Percentiles rank a stretch among this genome's conserved stretches.
phyloP scores from a whole-genome alignment of 2,797 vertebrate species.

The Moxostoma hubbsi region DNA sequence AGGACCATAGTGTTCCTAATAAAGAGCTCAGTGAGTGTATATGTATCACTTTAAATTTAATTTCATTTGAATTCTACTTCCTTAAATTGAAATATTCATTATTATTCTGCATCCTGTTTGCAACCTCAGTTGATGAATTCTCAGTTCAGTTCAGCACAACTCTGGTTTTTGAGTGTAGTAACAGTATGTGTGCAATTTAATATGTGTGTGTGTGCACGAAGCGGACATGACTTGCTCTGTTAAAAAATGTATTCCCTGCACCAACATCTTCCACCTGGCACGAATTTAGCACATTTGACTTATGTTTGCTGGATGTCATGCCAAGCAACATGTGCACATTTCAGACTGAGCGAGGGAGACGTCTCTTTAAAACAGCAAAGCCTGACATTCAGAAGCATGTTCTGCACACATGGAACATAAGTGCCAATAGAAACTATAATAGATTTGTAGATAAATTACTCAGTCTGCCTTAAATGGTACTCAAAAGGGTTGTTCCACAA shows the following conservation, averaged over 20 bases:
- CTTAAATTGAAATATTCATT: too few species aligned
- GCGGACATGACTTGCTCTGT: not conserved
- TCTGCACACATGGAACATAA: slow-evolving; percentile 20
- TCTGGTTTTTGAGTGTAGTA: too few species aligned
- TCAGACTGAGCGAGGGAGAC: slow-evolving; percentile 40
- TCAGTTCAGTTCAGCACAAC: too few species aligned
- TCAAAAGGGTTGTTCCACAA: slow-evolving; percentile 6
- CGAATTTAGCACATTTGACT: slow-evolving; percentile 40
- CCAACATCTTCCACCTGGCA: slow-evolving; percentile 43
- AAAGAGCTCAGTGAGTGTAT: too few species aligned
- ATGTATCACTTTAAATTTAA: too few species aligned
- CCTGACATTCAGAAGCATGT: slow-evolving; percentile 32
- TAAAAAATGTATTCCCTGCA: not conserved
- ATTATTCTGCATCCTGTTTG: too few species aligned
- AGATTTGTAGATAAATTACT: slow-evolving; percentile 35
- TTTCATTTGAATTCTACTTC: too few species aligned
- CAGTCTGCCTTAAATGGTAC: slow-evolving; percentile 17
- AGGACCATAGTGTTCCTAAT: too few species aligned
- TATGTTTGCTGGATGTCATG: slow-evolving; percentile 24
- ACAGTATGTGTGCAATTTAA: not conserved
- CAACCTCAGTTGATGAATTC: too few species aligned
- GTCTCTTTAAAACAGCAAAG: slow-evolving; percentile 35
- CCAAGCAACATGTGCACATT: slow-evolving; percentile 47
- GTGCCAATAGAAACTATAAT: slow-evolving; percentile 31
- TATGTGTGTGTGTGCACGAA: not conserved